Conservation (phyloP, 2,888 invertebrate genomes). For the Idaea straminata region DNA sequence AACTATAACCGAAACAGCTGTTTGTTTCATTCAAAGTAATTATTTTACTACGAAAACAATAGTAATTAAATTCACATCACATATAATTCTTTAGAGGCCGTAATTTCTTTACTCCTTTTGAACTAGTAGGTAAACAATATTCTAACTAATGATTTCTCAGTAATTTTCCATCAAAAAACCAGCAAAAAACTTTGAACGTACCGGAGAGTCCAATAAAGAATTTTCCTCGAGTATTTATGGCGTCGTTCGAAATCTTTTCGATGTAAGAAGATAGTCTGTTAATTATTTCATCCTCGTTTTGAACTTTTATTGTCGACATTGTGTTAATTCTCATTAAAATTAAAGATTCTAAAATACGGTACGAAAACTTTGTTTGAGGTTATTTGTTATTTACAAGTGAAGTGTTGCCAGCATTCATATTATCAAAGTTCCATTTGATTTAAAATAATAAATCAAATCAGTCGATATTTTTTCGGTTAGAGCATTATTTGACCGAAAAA, state of each 20-base stretch:
- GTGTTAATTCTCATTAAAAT: constrained; percentile 18
- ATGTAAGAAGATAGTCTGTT: constrained; percentile 81
- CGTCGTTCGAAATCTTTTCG: constrained; percentile 82
- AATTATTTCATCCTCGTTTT: constrained; percentile 80
- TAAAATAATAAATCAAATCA: constrained; percentile 11
- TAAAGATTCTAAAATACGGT: background rate
- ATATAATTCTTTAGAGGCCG: background rate
- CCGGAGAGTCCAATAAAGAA: constrained; percentile 91
- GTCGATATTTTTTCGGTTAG: background rate
- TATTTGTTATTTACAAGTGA: background rate
- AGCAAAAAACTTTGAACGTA: constrained; percentile 55
- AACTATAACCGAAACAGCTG: background rate
- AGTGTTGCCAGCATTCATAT: background rate
- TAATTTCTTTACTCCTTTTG: background rate
- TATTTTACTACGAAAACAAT: background rate
- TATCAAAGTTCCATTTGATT: background rate
- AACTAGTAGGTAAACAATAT: background rate
- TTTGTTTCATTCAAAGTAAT: background rate
- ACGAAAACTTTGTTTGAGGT: background rate
- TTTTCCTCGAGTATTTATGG: constrained; percentile 81
- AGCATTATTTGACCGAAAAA: too few relatives aligned
- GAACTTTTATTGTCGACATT: constrained; percentile 72
- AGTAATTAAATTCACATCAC: too few relatives aligned
- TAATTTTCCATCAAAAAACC: constrained; percentile 3
- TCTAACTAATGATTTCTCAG: background rate